Conservation (phyloP, 1,140 invertebrate species). For the Harpegnathos saltator region DNA sequence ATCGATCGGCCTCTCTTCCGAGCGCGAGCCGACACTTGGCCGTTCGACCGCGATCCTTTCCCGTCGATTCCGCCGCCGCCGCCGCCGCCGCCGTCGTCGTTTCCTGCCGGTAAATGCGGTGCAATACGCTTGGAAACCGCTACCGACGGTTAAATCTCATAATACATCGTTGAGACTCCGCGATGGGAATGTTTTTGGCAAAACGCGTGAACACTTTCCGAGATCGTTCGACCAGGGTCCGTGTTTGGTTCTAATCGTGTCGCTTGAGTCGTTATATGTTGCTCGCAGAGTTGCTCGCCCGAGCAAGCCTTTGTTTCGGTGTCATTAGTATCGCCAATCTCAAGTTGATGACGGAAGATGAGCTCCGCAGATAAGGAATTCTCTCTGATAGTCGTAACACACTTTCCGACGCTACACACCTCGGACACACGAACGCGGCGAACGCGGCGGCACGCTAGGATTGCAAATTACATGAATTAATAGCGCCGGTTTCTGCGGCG, state of each 20-base stretch:
- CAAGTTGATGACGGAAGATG: slow-evolving; percentile 11
- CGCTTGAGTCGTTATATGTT: neutral
- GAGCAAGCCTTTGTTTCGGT: neutral
- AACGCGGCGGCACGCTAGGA: slow-evolving; percentile 60
- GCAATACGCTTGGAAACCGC: neutral
- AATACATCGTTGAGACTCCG: too few species aligned
- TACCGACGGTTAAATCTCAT: neutral
- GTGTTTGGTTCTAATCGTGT: neutral
- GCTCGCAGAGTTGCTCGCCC: neutral
- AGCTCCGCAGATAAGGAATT: slow-evolving; percentile 39
- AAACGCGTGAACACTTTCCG: neutral
- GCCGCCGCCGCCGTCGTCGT: neutral
- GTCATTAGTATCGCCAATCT: neutral
- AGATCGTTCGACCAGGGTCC: neutral
- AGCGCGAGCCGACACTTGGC: slow-evolving; percentile 24
- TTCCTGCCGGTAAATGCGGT: slow-evolving; percentile 27
- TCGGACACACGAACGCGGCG: slow-evolving; percentile 36
- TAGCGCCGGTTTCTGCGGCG: slow-evolving; percentile 62
- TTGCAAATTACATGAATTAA: slow-evolving; percentile 73
- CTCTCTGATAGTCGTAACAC: slow-evolving; percentile 43
- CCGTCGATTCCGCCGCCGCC: neutral
- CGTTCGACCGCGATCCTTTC: slow-evolving; percentile 23
- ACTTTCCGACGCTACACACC: slow-evolving; percentile 27
- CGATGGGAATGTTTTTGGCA: neutral
- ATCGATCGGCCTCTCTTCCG: slow-evolving; percentile 25